A percentile compares a stretch with the other conserved stretches of the same genome.
phyloP scores from a whole-genome alignment of 1,140 invertebrate species.

The Hypsibius dujardini region DNA sequence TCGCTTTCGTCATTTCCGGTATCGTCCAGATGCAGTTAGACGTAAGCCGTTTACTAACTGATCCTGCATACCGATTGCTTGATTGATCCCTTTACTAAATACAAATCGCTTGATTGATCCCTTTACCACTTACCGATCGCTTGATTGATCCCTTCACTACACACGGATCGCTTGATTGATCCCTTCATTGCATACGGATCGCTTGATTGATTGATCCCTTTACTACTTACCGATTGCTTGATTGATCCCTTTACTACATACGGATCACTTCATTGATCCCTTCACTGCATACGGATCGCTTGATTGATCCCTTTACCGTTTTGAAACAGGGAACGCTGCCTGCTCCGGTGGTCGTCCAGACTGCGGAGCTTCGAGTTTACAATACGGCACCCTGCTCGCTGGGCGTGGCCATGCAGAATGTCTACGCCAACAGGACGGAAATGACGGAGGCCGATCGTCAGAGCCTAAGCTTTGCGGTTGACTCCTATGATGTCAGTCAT shows the following conservation, averaged over 20 bases:
- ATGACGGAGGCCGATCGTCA: no score
- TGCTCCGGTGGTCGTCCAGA: not conserved
- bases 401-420: not conserved
- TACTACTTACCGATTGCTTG: not conserved
- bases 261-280: not conserved
- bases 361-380: conserved; percentile 4
- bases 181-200: no score
- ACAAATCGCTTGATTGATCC: not conserved
- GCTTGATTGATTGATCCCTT: not conserved
- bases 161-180: no score
- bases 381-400: not conserved
- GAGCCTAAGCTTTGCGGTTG: no score
- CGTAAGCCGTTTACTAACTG: conserved; percentile 28
- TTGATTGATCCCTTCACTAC: no score
- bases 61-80: no score
- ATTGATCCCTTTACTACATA: no score
- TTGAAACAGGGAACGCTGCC: not conserved
- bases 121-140: not conserved
- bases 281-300: no score
- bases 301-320: not conserved
- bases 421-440: no score
- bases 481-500: no score
- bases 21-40: conserved; percentile 60
- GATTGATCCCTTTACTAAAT: no score
- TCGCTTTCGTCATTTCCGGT: conserved; percentile 73